Evolutionary conservation across 2,888 invertebrate genomes (phyloP).

Genomic region (Axea sp.): DNA sequence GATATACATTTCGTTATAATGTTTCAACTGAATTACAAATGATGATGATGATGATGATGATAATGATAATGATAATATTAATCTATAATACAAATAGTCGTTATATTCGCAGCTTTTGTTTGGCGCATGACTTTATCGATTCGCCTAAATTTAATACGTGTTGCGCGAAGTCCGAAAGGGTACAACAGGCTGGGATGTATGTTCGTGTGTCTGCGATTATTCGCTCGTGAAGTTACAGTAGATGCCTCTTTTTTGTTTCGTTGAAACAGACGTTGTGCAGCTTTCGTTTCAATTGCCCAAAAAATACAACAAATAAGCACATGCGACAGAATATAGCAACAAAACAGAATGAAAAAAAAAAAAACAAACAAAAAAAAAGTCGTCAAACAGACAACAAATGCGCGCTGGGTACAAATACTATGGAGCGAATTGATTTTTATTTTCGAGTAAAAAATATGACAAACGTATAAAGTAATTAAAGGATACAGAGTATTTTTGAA

Average conservation of each 20-base stretch:
- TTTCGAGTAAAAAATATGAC: conserved; percentile 17
- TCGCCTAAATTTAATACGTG: too few relatives aligned
- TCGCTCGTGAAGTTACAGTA: conserved; percentile 52
- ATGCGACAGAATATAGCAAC: conserved; percentile 13
- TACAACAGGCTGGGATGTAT: conserved; percentile 44
- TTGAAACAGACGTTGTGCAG: conserved; percentile 38
- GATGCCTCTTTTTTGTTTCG: conserved; percentile 48
- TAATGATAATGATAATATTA: too few relatives aligned
- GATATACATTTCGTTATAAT: too few relatives aligned
- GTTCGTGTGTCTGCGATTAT: conserved; percentile 54
- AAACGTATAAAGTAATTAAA: conserved; percentile 46
- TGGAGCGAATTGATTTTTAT: conserved; percentile 58
- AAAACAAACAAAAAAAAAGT: neutral
- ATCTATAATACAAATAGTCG: too few relatives aligned
- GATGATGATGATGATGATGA: too few relatives aligned
- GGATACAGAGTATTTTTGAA: conserved; percentile 52
- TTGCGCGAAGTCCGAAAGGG: conserved; percentile 51
- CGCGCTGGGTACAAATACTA: conserved; percentile 53
- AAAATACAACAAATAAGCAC: conserved; percentile 22
- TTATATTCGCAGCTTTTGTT: too few relatives aligned
- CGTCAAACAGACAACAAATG: too few relatives aligned
- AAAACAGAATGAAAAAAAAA: neutral
- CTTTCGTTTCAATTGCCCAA: conserved; percentile 19
- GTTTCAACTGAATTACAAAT: too few relatives aligned
- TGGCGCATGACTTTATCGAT: too few relatives aligned